Conservation (phyloP, 2,113 vertebrate genomes). For the Illadopsis cleaveri region DNA sequence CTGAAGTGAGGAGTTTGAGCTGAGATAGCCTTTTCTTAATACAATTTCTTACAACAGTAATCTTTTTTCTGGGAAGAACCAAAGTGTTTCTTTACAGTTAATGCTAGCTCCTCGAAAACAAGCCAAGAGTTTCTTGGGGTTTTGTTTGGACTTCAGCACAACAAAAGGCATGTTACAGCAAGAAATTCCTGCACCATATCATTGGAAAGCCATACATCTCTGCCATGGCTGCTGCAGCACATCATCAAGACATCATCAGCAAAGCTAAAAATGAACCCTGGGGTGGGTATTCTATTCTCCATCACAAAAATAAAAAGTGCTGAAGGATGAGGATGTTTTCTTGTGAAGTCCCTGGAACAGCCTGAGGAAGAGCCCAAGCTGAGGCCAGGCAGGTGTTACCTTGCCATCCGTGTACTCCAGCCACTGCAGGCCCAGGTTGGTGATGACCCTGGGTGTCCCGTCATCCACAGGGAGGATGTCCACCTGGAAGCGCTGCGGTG, state of each 20-base stretch:
- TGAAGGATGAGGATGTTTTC: neutral
- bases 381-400: conserved; percentile 67
- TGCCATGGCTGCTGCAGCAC: neutral
- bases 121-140: neutral
- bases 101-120: neutral
- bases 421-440: conserved; percentile 96
- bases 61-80: neutral
- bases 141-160: neutral
- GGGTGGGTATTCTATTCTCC: neutral
- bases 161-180: neutral
- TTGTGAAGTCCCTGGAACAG: neutral
- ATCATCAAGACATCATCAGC: neutral
- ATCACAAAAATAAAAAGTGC: neutral
- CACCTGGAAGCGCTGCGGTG: conserved; percentile 89
- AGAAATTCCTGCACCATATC: neutral
- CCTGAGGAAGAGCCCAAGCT: neutral
- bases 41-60: neutral
- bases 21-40: neutral
- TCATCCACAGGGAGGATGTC: conserved; percentile 91
- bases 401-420: conserved; percentile 89
- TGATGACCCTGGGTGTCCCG: conserved; percentile 88
- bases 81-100: neutral
- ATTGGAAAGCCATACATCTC: neutral
- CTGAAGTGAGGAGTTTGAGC: neutral
- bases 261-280: neutral